Evolutionary conservation across 2,888 invertebrate species (phyloP).

Genomic region (Pseudeuparius sepicola): DNA sequence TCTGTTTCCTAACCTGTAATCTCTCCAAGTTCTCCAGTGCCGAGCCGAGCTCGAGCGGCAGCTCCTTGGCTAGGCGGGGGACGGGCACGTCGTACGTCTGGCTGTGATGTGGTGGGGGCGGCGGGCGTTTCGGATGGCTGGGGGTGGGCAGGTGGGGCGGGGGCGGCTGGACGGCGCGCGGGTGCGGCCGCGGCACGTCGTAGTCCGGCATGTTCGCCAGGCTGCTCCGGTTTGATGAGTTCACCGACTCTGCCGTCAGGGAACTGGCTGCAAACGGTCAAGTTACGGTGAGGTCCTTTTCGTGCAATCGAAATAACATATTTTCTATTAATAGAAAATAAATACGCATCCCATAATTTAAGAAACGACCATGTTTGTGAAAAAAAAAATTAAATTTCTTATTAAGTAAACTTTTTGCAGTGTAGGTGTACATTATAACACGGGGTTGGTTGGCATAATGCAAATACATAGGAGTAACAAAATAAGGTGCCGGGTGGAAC

Average conservation of each 20-base stretch:
- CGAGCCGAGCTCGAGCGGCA: slow-evolving; percentile 64
- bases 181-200: slow-evolving; percentile 53
- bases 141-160: slow-evolving; percentile 28
- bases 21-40: slow-evolving; percentile 67
- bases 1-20: slow-evolving; percentile 37
- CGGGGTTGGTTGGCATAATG: no score
- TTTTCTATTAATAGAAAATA: no score
- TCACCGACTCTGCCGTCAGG: slow-evolving; percentile 48
- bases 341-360: no score
- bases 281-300: no score
- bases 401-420: no score
- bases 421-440: no score
- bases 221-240: slow-evolving; percentile 43
- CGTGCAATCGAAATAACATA: no score
- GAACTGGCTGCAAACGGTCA: slow-evolving; percentile 48
- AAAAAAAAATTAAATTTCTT: no score
- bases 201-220: slow-evolving; percentile 53
- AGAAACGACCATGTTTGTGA: no score
- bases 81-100: slow-evolving; percentile 53
- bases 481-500: no score
- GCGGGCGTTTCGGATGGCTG: slow-evolving; percentile 31
- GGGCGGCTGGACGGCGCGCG: slow-evolving; percentile 33
- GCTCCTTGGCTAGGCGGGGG: slow-evolving; percentile 43
- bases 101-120: slow-evolving; percentile 28
- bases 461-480: no score